Conservation (phyloP, 1,140 invertebrate genomes). For the Dendrolimus punctatus region DNA sequence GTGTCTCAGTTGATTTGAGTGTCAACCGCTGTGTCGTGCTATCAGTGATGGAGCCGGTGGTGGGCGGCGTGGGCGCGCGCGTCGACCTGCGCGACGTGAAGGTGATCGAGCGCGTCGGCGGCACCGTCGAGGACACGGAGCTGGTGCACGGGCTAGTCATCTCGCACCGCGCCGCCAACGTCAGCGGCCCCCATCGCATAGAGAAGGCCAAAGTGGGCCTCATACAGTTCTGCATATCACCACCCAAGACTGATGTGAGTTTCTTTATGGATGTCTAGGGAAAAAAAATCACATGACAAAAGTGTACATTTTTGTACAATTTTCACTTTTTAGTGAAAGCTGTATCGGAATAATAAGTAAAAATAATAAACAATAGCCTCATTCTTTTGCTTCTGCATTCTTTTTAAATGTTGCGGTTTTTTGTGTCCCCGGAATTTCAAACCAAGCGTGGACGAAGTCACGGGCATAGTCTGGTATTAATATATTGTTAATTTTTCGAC, state of each 20-base stretch:
- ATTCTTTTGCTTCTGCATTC: too few relatives aligned
- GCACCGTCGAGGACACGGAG: constrained; percentile 98
- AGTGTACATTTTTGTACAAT: not conserved
- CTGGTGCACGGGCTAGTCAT: constrained; percentile 96
- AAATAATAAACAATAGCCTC: too few relatives aligned
- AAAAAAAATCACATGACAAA: not conserved
- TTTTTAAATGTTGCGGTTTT: too few relatives aligned
- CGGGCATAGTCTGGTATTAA: too few relatives aligned
- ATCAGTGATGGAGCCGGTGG: constrained; percentile 66
- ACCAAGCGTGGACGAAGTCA: too few relatives aligned
- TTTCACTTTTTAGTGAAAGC: too few relatives aligned
- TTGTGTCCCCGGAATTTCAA: too few relatives aligned
- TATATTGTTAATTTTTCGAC: too few relatives aligned
- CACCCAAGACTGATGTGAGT: constrained; percentile 98
- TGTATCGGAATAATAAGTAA: too few relatives aligned
- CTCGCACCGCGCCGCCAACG: constrained; percentile 89
- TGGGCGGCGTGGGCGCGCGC: constrained; percentile 73
- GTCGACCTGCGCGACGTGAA: constrained; percentile 92
- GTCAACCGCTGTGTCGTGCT: constrained; percentile 7
- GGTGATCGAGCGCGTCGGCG: constrained; percentile 96
- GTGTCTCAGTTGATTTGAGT: too few relatives aligned
- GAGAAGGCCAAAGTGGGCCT: constrained; percentile 99
- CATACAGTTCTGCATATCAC: constrained; percentile 99
- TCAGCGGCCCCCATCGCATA: constrained; percentile 92
- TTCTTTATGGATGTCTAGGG: constrained; percentile 8